Conservation (phyloP, 53 echinoderm and acorn worm species). For the Temnopleurus reevesii region DNA sequence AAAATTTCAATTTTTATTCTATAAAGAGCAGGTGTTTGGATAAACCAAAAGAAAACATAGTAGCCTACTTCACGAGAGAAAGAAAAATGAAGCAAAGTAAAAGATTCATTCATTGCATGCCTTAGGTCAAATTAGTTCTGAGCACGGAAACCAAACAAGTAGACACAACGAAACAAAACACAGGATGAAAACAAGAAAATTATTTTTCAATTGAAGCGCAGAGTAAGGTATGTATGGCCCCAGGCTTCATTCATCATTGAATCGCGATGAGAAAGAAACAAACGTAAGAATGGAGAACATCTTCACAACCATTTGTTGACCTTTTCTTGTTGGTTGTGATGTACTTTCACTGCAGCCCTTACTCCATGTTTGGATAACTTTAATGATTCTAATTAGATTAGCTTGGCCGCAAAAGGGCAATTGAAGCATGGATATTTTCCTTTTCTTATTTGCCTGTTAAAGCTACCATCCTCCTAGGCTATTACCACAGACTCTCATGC, state of each 20-base stretch:
- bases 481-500: not conserved
- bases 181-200: not conserved
- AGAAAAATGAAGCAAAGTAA: no score
- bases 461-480: not conserved
- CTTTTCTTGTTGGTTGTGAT: constrained; percentile 8
- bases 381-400: constrained; percentile 47
- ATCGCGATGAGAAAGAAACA: constrained; percentile 1
- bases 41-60: no score
- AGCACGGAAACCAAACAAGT: not conserved
- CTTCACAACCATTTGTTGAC: constrained; percentile 26
- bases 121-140: no score
- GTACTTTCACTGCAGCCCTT: constrained; percentile 12
- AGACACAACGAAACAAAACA: not conserved
- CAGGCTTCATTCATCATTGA: constrained; percentile 9
- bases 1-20: no score
- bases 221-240: not conserved
- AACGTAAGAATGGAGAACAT: not conserved
- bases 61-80: no score
- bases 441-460: constrained; percentile 4
- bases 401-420: constrained; percentile 14
- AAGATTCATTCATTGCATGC: no score
- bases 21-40: no score
- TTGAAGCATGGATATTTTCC: constrained; percentile 21
- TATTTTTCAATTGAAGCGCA: constrained; percentile 27
- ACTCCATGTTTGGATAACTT: not conserved